Evolutionary conservation across 2,113 vertebrate genomes (phyloP).

Genomic region (Nycticorax nycticorax): DNA sequence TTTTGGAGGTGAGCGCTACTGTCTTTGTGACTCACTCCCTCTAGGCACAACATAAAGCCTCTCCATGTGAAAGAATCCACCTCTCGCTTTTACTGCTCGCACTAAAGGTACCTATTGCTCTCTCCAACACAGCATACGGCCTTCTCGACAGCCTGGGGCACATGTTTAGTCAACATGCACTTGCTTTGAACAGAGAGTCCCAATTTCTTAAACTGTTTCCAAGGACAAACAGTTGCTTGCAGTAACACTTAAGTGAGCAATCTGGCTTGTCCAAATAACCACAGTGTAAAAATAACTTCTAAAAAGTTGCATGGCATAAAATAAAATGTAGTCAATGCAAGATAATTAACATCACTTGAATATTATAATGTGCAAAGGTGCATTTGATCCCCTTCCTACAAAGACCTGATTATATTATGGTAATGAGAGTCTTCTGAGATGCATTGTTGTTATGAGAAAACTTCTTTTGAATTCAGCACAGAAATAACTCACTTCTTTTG

Average conservation of each 20-base stretch:
- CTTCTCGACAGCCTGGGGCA: background rate
- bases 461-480: background rate
- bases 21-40: background rate
- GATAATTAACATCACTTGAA: background rate
- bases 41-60: background rate
- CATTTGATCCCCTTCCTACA: slow-evolving; percentile 21
- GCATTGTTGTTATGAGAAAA: background rate
- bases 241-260: background rate
- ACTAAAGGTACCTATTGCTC: background rate
- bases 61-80: background rate
- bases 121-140: background rate
- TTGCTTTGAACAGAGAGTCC: background rate
- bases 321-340: background rate
- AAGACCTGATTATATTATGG: slow-evolving; percentile 20
- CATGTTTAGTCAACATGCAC: background rate
- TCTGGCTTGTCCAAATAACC: background rate
- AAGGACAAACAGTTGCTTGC: background rate
- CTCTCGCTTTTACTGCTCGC: background rate
- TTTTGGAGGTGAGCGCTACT: fast-evolving
- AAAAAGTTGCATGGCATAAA: background rate
- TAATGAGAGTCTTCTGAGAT: slow-evolving; percentile 25
- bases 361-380: background rate
- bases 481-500: slow-evolving; percentile 31
- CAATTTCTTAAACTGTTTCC: background rate
- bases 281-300: background rate